Conservation (phyloP, 2,113 vertebrate genomes). For the Opisthocomus hoazin region DNA sequence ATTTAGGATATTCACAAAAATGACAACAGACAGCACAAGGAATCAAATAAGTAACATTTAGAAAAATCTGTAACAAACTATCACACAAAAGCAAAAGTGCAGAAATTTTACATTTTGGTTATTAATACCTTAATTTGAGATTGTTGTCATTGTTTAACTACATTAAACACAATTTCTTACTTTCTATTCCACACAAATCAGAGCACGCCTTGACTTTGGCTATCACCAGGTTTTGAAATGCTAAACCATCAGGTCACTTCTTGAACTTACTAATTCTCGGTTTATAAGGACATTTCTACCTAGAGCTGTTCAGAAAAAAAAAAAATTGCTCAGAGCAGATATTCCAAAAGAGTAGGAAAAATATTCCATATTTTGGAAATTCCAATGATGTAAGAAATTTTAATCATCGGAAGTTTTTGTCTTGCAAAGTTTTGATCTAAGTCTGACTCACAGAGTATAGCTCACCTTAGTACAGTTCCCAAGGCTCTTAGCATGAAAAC, state of each 20-base stretch:
- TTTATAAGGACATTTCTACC: not conserved
- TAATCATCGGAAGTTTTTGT: not conserved
- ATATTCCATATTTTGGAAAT: not conserved
- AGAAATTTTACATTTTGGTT: not conserved
- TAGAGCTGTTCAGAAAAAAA: not conserved
- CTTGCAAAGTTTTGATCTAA: not conserved
- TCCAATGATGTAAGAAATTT: not conserved
- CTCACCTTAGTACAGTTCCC: not conserved
- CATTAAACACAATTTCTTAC: not conserved
- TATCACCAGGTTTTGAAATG: not conserved
- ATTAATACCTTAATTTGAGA: not conserved
- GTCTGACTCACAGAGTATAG: accelerated
- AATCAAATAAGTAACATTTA: not conserved
- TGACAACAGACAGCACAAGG: not conserved
- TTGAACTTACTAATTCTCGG: not conserved
- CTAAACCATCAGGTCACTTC: not conserved
- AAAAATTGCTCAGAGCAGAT: not conserved
- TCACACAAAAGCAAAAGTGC: not conserved
- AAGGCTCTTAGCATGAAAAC: not conserved
- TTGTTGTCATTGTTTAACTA: not conserved
- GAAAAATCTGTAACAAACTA: not conserved
- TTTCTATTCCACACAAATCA: not conserved
- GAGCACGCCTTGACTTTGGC: not conserved
- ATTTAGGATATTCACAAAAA: not conserved
- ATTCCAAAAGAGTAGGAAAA: not conserved